A percentile compares a stretch with the other conserved stretches of the same genome.
Evolutionary conservation across 1,140 invertebrate species (phyloP).

Genomic region (Saxidomus purpurata): DNA sequence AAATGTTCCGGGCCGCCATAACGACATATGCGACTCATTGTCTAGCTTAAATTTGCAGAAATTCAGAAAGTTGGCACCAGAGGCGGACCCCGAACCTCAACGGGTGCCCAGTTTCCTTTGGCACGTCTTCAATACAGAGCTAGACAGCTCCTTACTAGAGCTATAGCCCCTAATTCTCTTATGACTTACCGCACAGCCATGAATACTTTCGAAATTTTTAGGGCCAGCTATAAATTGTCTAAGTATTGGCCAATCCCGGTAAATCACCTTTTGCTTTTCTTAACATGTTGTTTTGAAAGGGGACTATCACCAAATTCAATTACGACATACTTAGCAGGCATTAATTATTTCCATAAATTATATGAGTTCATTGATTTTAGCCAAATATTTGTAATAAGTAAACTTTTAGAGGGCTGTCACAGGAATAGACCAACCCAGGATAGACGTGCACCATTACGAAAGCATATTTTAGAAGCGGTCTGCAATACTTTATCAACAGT

Average conservation of each 20-base stretch:
- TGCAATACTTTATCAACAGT: neutral
- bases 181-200: neutral
- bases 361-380: neutral
- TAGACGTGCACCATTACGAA: neutral
- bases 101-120: neutral
- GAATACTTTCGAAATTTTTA: neutral
- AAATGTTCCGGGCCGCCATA: neutral
- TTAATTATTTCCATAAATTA: neutral
- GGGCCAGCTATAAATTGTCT: neutral
- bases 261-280: neutral
- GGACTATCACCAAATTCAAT: neutral
- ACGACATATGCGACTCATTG: slow-evolving; percentile 39
- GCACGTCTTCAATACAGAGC: neutral
- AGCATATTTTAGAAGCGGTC: neutral
- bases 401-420: neutral
- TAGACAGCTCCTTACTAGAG: neutral
- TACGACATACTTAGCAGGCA: neutral
- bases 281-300: neutral
- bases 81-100: neutral
- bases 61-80: slow-evolving; percentile 29
- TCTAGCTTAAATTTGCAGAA: slow-evolving; percentile 36
- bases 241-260: neutral
- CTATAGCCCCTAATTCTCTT: neutral
- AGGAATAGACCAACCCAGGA: neutral
- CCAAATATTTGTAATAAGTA: neutral